Evolutionary conservation across 2,113 vertebrate genomes (phyloP).

Genomic region (Takifugu bimaculatus): DNA sequence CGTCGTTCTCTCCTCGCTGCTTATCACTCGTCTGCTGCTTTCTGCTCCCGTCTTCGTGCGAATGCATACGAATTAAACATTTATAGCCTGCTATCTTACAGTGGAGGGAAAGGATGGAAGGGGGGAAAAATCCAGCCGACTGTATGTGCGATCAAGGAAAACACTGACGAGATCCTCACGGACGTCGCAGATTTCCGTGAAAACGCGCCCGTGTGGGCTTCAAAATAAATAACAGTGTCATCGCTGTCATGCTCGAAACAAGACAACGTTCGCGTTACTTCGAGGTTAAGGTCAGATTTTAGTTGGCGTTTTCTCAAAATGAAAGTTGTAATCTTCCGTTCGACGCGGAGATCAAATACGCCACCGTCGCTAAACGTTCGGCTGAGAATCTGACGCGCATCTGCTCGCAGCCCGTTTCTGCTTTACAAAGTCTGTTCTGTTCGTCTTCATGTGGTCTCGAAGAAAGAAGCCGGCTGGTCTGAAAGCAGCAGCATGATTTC

Average conservation of each 20-base stretch:
- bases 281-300: constrained; percentile 8
- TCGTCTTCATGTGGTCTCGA: constrained; percentile 13
- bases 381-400: constrained; percentile 33
- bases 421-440: constrained; percentile 18
- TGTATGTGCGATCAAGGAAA: constrained; percentile 23
- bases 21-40: constrained; percentile 67
- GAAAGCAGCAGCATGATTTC: constrained; percentile 16
- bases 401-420: constrained; percentile 18
- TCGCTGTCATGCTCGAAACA: constrained; percentile 32
- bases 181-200: constrained; percentile 40
- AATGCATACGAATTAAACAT: constrained; percentile 78
- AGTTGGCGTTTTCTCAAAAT: constrained; percentile 6
- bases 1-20: constrained; percentile 51
- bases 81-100: constrained; percentile 62
- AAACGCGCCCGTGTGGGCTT: constrained; percentile 59
- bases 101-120: constrained; percentile 16
- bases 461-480: constrained; percentile 10
- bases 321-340: constrained; percentile 45
- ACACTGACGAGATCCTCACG: constrained; percentile 46
- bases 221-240: constrained; percentile 58
- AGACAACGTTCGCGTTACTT: constrained; percentile 5
- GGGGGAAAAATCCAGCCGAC: constrained; percentile 27
- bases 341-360: constrained; percentile 45
- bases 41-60: constrained; percentile 71
- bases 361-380: constrained; percentile 49